These are phyloP conservation scores for Passer montanus DNA, from an alignment of 2,113 vertebrate genomes.

Conservation along the genomic window DNA sequence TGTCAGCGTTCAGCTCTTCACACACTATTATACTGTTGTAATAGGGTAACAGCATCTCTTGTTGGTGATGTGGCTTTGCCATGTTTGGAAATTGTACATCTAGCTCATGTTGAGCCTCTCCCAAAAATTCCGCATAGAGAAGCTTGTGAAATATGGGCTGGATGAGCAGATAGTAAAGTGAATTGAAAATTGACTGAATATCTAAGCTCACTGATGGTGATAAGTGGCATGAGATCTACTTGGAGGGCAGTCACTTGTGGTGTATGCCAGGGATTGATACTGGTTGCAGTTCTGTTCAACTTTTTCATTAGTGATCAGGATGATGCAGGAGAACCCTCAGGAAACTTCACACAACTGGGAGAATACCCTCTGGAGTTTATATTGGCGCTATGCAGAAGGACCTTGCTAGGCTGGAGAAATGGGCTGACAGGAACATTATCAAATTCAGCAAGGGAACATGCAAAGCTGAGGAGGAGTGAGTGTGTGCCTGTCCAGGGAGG, in stretches of 20 bases:
- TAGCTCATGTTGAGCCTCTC: neutral
- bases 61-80: neutral
- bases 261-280: neutral
- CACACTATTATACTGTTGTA: fast-evolving
- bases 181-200: neutral
- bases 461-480: neutral
- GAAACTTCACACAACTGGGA: neutral
- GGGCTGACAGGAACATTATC: neutral
- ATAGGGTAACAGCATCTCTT: neutral
- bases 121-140: neutral
- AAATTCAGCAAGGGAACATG: neutral
- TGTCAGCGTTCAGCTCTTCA: neutral
- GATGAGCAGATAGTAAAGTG: neutral
- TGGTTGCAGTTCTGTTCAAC: neutral
- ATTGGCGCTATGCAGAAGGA: neutral
- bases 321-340: neutral
- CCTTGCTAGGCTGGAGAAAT: neutral
- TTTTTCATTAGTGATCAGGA: neutral
- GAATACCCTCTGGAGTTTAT: neutral
- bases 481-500: too few species aligned
- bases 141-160: neutral
- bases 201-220: neutral
- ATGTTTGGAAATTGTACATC: neutral
- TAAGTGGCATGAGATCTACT: neutral
- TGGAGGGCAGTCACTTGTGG: neutral